Evolutionary conservation across 2,888 invertebrate genomes (phyloP).

Genomic region (Sphecodes monilicornis): DNA sequence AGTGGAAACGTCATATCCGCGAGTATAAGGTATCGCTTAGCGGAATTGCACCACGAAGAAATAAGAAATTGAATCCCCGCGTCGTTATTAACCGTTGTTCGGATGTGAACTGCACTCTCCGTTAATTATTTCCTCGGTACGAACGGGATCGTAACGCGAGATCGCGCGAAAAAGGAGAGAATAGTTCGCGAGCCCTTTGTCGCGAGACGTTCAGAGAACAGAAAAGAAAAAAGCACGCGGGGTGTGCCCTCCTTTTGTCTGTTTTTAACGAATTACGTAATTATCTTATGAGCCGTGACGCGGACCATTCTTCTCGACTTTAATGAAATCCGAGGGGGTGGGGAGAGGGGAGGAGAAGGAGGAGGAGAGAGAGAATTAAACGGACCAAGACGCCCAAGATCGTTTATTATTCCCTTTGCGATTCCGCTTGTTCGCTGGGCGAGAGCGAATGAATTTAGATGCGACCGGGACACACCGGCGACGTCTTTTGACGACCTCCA

Average conservation of each 20-base stretch:
- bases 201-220: neutral
- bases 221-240: neutral
- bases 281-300: slow-evolving; percentile 28
- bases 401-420: slow-evolving; percentile 56
- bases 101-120: slow-evolving; percentile 8
- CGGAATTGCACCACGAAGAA: slow-evolving; percentile 29
- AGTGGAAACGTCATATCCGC: slow-evolving; percentile 14
- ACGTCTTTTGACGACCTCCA: slow-evolving; percentile 52
- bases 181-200: neutral
- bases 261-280: slow-evolving; percentile 42
- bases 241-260: neutral
- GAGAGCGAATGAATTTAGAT: slow-evolving; percentile 57
- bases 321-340: slow-evolving; percentile 47
- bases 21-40: neutral
- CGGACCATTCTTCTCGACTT: slow-evolving; percentile 33
- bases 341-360: too few species aligned
- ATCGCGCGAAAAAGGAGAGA: neutral
- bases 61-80: slow-evolving; percentile 32
- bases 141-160: neutral
- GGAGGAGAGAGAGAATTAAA: slow-evolving; percentile 48
- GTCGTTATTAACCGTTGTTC: slow-evolving; percentile 15
- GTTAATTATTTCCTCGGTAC: slow-evolving; percentile 41
- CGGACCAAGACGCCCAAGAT: slow-evolving; percentile 5
- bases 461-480: slow-evolving; percentile 36
- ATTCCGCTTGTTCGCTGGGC: slow-evolving; percentile 22